Percentiles rank a stretch among this genome's conserved stretches.
These are phyloP conservation scores for Odontamblyopus rebecca DNA, from an alignment of 2,797 vertebrate species.

Conservation along the genomic window DNA sequence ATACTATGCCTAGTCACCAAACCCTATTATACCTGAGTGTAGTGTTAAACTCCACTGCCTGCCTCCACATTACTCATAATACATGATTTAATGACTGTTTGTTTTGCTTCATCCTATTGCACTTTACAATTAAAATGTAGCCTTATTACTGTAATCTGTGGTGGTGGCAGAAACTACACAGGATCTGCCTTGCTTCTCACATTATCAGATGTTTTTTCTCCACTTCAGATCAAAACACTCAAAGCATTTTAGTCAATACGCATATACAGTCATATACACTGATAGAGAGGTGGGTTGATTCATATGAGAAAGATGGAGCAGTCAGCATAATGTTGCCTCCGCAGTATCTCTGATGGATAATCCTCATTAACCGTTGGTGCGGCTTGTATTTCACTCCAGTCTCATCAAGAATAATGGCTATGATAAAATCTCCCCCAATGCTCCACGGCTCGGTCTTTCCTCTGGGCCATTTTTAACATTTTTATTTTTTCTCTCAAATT, in stretches of 20 bases:
- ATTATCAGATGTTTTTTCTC: conserved; percentile 15
- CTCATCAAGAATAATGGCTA: conserved; percentile 67
- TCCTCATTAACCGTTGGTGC: conserved; percentile 66
- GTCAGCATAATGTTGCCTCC: conserved; percentile 69
- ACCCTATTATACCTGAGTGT: not conserved
- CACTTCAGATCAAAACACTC: conserved; percentile 9
- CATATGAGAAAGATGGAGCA: conserved; percentile 55
- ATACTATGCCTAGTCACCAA: not conserved
- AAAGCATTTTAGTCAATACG: conserved; percentile 25
- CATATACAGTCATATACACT: conserved; percentile 22
- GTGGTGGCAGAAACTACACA: not conserved
- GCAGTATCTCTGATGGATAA: conserved; percentile 71
- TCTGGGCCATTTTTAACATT: conserved; percentile 8
- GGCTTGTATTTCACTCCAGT: conserved; percentile 59
- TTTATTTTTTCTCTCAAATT: conserved; percentile 8
- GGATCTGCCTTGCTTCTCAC: not conserved
- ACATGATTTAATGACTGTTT: not conserved
- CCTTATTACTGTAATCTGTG: conserved; percentile 1
- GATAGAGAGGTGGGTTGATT: conserved; percentile 56
- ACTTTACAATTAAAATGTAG: not conserved
- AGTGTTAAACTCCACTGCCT: not conserved
- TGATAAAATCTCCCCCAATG: conserved; percentile 56
- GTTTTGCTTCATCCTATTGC: not conserved
- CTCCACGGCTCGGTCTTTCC: not conserved
- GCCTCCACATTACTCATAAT: not conserved